Percentiles rank a stretch among this genome's conserved stretches.
Conservation (phyloP, 2,888 invertebrate species). For the Aporophyla lueneburgensis region DNA sequence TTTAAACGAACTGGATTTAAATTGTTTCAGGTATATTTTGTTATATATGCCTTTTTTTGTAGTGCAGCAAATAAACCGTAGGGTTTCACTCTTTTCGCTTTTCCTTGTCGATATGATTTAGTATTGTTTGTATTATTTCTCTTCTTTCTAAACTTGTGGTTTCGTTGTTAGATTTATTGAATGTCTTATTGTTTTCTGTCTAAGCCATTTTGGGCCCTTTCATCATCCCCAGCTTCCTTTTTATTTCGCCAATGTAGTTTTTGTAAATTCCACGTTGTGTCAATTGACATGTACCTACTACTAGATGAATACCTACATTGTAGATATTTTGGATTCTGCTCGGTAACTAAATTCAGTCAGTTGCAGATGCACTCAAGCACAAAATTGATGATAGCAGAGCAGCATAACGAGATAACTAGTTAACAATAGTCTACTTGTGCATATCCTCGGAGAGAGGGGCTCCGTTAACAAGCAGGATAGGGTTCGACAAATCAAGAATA, state of each 20-base stretch:
- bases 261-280: background rate
- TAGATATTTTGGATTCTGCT: background rate
- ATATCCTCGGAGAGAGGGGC: slow-evolving; percentile 44
- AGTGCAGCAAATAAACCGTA: background rate
- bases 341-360: background rate
- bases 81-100: background rate
- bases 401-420: background rate
- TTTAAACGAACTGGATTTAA: background rate
- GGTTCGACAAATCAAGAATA: slow-evolving; percentile 54
- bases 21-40: background rate
- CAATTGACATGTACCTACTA: background rate
- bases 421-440: slow-evolving; percentile 4
- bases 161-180: no score
- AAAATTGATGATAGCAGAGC: background rate
- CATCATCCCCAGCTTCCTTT: no score
- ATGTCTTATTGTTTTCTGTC: no score
- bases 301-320: background rate
- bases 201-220: no score
- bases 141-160: no score
- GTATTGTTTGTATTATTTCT: no score
- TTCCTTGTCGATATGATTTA: no score
- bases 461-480: slow-evolving; percentile 50
- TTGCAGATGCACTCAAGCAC: slow-evolving; percentile 5
- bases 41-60: background rate
- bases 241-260: background rate